Base-by-base conservation (phyloP, 2,888 invertebrate species). In the Trypoxylon attenuatum region DNA sequence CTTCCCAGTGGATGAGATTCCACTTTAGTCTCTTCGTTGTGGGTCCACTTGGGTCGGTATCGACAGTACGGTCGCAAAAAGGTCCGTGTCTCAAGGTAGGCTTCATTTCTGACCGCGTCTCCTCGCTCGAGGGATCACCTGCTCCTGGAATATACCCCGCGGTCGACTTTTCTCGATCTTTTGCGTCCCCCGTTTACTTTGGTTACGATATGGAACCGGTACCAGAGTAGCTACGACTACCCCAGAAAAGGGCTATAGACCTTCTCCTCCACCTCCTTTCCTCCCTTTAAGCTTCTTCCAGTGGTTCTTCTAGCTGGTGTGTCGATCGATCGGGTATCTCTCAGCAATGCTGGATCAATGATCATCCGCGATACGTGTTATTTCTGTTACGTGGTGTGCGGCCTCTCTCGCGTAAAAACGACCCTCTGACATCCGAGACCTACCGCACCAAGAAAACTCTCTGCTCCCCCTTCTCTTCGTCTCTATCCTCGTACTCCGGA, bases 21-120 rank as follows among this genome's bases (percentile, higher is more conserved):
- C 42, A 19, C 25, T 19, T 46, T 4, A 18, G 52, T 29, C n/a
- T 13, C 15, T 56, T 56, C 38, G 23, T 15, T 5, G 52, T 42
- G 51, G 55, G 51, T 27, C 49, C 49, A 5, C 18, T 22, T 8
- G 27, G 33, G 13, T 29, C 16, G 27, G 42, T 60, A 61, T 66
- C 66, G 66, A 47, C 60, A 29, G 46, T n/a, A 39, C 39, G 42
- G 33, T 38, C 46, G 58, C 63, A 73, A 76, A 76, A 76, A 60
- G 52, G 16, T 19, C 27, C 46, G 27, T 33, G 52, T 58, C 62
- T 76, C 76, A 76, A 76, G 76, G 76, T 71, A 73, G 76, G 64
- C 76, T 73, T 71, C 69, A 71, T 76, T 76, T 76, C 76, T 76
- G 57, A 56, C 46, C 69, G 59, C 47, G 57, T 63, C 41, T 45